A percentile compares a stretch with the other conserved stretches of the same genome.
phyloP scores from a whole-genome alignment of 2,113 vertebrate species.

The Misgurnus mizolepis region DNA sequence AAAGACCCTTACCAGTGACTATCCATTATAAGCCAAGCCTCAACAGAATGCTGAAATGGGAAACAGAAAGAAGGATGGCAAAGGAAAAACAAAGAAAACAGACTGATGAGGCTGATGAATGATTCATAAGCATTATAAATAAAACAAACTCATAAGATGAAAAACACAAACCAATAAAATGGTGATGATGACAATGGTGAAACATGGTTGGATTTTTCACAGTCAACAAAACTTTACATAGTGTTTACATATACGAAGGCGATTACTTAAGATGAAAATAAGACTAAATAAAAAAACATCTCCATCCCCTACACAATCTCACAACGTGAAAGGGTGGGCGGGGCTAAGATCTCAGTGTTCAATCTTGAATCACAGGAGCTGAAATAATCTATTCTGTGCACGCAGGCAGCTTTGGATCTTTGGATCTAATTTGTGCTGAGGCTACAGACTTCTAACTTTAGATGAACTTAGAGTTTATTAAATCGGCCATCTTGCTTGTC shows the following conservation, averaged over 20 bases:
- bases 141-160: constrained; percentile 60
- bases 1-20: constrained; percentile 66
- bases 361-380: neutral
- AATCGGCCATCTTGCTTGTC: neutral
- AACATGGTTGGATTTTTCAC: constrained; percentile 4
- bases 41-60: constrained; percentile 66
- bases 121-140: constrained; percentile 53
- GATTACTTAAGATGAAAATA: neutral
- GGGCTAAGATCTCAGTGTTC: neutral
- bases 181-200: neutral
- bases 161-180: constrained; percentile 59
- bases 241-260: neutral
- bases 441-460: neutral
- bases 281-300: neutral
- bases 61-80: constrained; percentile 58
- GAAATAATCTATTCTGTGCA: constrained; percentile 18
- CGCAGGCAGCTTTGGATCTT: neutral
- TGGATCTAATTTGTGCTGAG: constrained; percentile 18
- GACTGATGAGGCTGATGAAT: constrained; percentile 65
- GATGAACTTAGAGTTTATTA: neutral
- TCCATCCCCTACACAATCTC: neutral
- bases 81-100: constrained; percentile 56
- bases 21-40: constrained; percentile 67
- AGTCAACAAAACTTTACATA: neutral
- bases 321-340: neutral